Evolutionary conservation across 2,888 invertebrate genomes (phyloP).

Genomic region (Dryobotodes eremita): DNA sequence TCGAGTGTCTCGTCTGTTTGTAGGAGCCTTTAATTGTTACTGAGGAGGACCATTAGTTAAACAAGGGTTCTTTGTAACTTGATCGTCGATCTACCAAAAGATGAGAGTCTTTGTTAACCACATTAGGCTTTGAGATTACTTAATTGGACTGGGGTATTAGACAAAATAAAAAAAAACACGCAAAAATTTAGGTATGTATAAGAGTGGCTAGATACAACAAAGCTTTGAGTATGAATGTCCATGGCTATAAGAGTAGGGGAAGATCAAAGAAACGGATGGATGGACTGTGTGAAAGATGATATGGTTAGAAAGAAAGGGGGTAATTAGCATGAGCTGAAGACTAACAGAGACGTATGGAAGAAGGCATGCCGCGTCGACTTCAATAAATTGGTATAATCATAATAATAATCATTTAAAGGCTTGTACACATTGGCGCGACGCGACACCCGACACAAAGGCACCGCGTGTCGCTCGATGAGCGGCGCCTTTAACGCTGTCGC

Average conservation of each 20-base stretch:
- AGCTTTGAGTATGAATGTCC: background rate
- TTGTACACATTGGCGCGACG: no score
- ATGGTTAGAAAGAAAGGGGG: background rate
- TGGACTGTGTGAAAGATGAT: background rate
- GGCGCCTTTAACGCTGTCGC: no score
- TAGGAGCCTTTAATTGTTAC: no score
- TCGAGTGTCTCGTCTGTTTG: no score
- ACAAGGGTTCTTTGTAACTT: slow-evolving; percentile 1
- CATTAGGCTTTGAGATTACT: no score
- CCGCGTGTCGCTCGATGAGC: no score
- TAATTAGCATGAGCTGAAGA: background rate
- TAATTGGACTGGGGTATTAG: background rate
- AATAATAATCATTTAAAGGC: no score
- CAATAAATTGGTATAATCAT: no score
- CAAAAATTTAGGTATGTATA: no score
- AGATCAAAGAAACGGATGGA: background rate
- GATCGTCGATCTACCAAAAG: background rate
- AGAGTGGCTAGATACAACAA: background rate
- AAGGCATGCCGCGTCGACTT: no score
- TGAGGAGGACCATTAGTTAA: no score
- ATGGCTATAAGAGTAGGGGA: background rate
- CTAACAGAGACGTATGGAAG: background rate
- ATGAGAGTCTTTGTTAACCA: background rate
- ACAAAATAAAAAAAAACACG: background rate
- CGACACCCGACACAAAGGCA: no score